phyloP scores from a whole-genome alignment of 2,797 vertebrate species.

The Hephaestus fuliginosus region DNA sequence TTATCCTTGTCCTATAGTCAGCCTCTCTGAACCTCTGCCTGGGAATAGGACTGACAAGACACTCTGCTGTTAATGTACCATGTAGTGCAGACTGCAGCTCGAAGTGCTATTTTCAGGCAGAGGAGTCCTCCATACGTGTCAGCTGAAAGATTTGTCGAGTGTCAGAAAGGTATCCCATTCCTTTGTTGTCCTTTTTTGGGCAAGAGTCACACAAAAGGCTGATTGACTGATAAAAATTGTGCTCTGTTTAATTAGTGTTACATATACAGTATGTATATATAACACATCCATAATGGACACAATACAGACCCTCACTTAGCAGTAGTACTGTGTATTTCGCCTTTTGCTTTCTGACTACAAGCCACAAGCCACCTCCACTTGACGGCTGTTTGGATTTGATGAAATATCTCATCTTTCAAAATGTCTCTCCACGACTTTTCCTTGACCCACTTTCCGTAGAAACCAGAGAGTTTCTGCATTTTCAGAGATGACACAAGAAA shows the following conservation, averaged over 20 bases:
- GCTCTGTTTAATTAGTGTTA: constrained; percentile 11
- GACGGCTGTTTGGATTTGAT: constrained; percentile 33
- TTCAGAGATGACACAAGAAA: constrained; percentile 44
- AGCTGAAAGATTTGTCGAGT: constrained; percentile 34
- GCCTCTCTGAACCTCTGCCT: constrained; percentile 48
- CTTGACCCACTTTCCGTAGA: constrained; percentile 43
- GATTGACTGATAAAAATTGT: not conserved
- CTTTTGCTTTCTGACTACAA: constrained; percentile 42
- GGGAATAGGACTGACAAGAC: constrained; percentile 54
- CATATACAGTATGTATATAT: not conserved
- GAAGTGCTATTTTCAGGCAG: constrained; percentile 39
- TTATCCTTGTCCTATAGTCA: constrained; percentile 58
- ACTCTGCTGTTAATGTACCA: constrained; percentile 58
- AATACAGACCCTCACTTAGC: constrained; percentile 2
- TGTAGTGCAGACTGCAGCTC: constrained; percentile 54
- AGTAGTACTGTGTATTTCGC: constrained; percentile 26
- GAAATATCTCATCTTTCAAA: constrained; percentile 48
- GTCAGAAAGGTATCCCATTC: constrained; percentile 4
- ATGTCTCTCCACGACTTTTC: constrained; percentile 39
- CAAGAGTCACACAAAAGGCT: not conserved
- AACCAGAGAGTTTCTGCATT: constrained; percentile 40
- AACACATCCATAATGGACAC: not conserved
- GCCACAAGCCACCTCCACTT: constrained; percentile 20
- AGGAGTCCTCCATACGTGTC: constrained; percentile 35
- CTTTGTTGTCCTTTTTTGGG: constrained; percentile 12